Conservation (phyloP, 1,140 invertebrate species). For the Drusus annulatus region DNA sequence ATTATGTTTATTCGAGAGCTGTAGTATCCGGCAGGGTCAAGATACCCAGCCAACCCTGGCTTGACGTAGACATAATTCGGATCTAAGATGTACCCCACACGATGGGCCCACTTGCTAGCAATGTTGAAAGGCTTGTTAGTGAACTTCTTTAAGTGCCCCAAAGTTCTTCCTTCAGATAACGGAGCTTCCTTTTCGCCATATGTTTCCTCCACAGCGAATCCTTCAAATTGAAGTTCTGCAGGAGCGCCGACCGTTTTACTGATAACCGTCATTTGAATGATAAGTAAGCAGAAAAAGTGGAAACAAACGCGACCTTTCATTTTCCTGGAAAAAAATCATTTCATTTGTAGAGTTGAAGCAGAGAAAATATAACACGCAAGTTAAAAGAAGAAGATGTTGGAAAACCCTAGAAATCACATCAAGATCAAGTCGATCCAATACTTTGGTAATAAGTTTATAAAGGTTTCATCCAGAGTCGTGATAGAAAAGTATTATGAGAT, state of each 20-base stretch:
- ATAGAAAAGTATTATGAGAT: too few species aligned
- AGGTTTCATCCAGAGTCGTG: too few species aligned
- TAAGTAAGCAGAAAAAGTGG: background rate
- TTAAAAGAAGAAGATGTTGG: too few species aligned
- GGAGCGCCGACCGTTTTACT: background rate
- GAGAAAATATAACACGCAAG: too few species aligned
- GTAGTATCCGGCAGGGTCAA: background rate
- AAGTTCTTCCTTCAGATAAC: constrained; percentile 35
- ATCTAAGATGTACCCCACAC: constrained; percentile 44
- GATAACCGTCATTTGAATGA: background rate
- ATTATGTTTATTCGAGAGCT: background rate
- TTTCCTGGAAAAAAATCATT: background rate
- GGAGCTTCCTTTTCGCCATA: background rate
- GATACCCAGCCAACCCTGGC: background rate
- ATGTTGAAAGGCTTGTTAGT: constrained; percentile 29
- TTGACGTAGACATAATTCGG: constrained; percentile 23
- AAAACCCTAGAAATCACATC: too few species aligned
- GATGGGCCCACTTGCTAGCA: constrained; percentile 42
- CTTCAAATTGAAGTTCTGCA: background rate
- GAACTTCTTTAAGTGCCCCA: constrained; percentile 23
- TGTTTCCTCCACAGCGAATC: background rate
- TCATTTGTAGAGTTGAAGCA: too few species aligned
- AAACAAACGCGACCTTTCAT: background rate
- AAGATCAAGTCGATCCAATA: too few species aligned
- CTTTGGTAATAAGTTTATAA: too few species aligned